Conservation (phyloP, 2,797 vertebrate genomes). For the Oophaga sylvatica region DNA sequence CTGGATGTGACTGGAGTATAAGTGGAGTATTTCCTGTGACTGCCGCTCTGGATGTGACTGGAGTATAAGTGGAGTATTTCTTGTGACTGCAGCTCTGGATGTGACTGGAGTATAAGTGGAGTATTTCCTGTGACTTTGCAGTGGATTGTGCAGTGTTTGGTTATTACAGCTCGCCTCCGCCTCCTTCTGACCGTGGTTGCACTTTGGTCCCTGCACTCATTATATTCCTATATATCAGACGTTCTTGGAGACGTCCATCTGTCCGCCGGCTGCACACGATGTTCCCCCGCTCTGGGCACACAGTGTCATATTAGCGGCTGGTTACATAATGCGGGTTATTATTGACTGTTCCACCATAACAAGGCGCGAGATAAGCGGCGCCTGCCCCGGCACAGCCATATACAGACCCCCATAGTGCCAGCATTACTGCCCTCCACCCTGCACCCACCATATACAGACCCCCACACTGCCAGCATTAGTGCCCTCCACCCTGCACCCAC, state of each 20-base stretch:
- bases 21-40: too few relatives aligned
- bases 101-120: neutral
- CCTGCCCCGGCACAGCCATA: neutral
- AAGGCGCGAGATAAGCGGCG: neutral
- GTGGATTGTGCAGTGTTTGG: neutral
- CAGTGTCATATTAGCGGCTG: slow-evolving; percentile 17
- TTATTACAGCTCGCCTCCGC: neutral
- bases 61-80: too few relatives aligned
- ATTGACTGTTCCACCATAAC: neutral
- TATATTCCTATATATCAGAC: slow-evolving; percentile 19
- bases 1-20: neutral
- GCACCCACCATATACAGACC: too few relatives aligned
- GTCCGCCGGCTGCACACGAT: slow-evolving; percentile 9
- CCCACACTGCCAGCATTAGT: too few relatives aligned
- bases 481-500: too few relatives aligned
- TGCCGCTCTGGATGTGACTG: too few relatives aligned
- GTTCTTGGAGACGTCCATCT: neutral
- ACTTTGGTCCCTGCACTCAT: slow-evolving; percentile 18
- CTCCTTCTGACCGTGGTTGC: neutral
- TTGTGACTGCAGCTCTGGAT: neutral
- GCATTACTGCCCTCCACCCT: too few relatives aligned
- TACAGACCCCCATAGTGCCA: neutral
- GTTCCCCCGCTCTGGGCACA: slow-evolving; percentile 31
- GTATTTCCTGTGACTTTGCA: too few relatives aligned
- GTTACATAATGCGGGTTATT: slow-evolving; percentile 31